phyloP scores from a whole-genome alignment of 2,888 invertebrate genomes.

The Cantharis nigra region DNA sequence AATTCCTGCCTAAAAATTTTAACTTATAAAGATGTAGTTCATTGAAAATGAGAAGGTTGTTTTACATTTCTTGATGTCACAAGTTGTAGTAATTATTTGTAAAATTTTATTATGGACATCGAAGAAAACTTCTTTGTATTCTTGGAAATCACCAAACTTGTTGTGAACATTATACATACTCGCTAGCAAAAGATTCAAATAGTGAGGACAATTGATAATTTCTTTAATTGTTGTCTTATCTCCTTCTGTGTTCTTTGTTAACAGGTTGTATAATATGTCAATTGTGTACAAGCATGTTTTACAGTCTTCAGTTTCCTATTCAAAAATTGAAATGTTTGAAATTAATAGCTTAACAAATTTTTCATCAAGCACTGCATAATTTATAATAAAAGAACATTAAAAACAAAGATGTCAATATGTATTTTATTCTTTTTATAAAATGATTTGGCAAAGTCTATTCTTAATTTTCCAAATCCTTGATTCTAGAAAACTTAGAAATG shows the following conservation, averaged over 20 bases:
- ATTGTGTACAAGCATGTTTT: constrained; percentile 33
- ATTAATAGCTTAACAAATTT: neutral
- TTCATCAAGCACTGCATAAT: neutral
- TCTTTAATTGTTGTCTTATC: constrained; percentile 32
- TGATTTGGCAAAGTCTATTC: neutral
- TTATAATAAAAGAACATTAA: too few relatives aligned
- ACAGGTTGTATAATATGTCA: constrained; percentile 34
- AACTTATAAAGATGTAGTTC: neutral
- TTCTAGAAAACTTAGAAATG: neutral
- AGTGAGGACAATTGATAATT: constrained; percentile 27
- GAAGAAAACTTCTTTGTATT: constrained; percentile 23
- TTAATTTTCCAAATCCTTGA: neutral
- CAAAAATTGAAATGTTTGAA: constrained; percentile 3
- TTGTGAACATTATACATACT: constrained; percentile 32
- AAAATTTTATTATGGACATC: constrained; percentile 35
- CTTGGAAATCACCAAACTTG: constrained; percentile 25
- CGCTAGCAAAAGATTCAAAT: constrained; percentile 32
- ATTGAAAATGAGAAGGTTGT: neutral
- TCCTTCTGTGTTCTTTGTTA: constrained; percentile 30
- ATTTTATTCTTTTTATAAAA: neutral
- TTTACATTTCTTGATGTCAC: constrained; percentile 33
- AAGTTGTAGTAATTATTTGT: constrained; percentile 33
- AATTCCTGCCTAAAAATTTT: constrained; percentile 8
- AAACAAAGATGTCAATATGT: too few relatives aligned
- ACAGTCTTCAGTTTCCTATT: constrained; percentile 33